Conservation (phyloP, 2,888 invertebrate genomes). For the Mantis religiosa region DNA sequence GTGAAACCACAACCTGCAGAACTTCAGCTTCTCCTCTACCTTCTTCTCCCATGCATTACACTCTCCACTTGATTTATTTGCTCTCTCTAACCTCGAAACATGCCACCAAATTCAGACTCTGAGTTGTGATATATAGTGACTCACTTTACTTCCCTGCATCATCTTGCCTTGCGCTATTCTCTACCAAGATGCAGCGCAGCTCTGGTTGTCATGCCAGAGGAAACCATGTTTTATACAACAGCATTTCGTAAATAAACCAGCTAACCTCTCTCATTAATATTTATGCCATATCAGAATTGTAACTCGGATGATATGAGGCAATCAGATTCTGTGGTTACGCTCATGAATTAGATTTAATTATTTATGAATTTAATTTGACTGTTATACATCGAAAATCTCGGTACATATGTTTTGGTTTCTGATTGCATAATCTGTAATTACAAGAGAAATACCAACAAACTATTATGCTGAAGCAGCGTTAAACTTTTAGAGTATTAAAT, state of each 20-base stretch:
- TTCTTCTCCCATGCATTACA: neutral
- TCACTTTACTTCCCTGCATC: neutral
- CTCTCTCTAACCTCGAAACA: neutral
- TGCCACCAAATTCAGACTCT: neutral
- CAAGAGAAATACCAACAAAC: too few relatives aligned
- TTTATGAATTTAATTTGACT: too few relatives aligned
- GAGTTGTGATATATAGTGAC: neutral
- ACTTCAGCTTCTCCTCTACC: neutral
- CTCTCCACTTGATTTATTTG: neutral
- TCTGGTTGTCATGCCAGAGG: neutral
- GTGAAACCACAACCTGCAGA: neutral
- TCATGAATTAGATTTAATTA: too few relatives aligned
- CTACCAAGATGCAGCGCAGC: neutral
- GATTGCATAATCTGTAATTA: too few relatives aligned
- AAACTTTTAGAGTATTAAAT: too few relatives aligned
- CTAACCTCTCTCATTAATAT: neutral
- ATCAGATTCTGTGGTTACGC: too few relatives aligned
- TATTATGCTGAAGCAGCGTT: too few relatives aligned
- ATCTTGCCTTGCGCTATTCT: neutral
- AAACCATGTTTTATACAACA: neutral
- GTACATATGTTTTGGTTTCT: too few relatives aligned
- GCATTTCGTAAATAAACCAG: neutral
- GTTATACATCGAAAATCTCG: too few relatives aligned
- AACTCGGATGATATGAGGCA: too few relatives aligned
- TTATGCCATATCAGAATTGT: too few relatives aligned